Evolutionary conservation across 2,888 invertebrate species (phyloP).

Genomic region (Bimastos eiseni): DNA sequence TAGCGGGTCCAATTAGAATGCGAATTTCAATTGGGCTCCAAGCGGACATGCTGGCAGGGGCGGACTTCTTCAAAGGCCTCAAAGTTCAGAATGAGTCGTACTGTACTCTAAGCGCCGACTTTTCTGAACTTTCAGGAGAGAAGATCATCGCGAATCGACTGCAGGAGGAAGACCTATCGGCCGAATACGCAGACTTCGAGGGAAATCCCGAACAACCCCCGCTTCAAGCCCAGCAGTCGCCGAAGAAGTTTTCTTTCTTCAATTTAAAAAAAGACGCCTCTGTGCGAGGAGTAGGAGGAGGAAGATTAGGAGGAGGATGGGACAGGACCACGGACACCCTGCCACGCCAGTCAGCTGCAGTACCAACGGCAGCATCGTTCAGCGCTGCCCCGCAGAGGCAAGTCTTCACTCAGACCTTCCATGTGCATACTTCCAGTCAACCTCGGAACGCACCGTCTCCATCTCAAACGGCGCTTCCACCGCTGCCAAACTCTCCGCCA

Average conservation of each 20-base stretch:
- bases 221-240: conserved; percentile 5
- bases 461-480: not conserved
- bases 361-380: not conserved
- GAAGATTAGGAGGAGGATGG: not conserved
- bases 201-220: not conserved
- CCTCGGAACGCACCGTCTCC: not conserved
- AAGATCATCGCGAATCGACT: conserved; percentile 35
- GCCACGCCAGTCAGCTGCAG: not conserved
- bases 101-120: no score
- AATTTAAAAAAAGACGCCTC: not conserved
- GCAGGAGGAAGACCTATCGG: conserved; percentile 14
- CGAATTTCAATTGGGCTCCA: no score
- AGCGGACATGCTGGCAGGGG: no score
- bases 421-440: not conserved
- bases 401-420: not conserved
- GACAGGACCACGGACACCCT: not conserved
- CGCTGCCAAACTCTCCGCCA: not conserved
- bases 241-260: conserved; percentile 13
- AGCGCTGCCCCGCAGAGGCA: not conserved
- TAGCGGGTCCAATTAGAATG: no score
- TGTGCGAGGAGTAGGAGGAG: not conserved
- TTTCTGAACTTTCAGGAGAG: conserved; percentile 16
- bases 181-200: conserved; percentile 9
- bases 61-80: no score
- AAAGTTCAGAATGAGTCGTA: no score